Evolutionary conservation across 2,888 invertebrate genomes (phyloP).

Genomic region (Orthosia incerta): DNA sequence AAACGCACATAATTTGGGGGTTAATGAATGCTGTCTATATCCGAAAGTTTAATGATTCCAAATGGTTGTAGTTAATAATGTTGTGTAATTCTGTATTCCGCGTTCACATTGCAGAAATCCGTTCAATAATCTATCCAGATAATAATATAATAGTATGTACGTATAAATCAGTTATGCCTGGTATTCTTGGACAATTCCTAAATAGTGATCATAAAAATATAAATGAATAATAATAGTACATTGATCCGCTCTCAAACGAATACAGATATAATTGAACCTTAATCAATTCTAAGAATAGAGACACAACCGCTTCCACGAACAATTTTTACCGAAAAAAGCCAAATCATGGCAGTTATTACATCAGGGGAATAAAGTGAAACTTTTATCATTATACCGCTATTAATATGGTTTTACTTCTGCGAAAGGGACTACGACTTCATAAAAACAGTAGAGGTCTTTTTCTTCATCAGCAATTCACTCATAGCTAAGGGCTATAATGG

Average conservation of each 20-base stretch:
- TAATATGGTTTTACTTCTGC: neutral
- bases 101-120: conserved; percentile 21
- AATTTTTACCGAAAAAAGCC: conserved; percentile 26
- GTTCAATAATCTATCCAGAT: conserved; percentile 7
- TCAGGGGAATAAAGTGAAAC: neutral
- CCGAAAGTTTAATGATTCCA: conserved; percentile 48
- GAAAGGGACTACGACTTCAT: neutral
- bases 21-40: conserved; percentile 60
- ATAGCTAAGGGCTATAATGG: neutral
- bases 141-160: neutral
- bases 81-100: conserved; percentile 38
- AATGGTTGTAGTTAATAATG: conserved; percentile 41
- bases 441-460: neutral
- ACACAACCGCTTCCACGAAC: conserved; percentile 12
- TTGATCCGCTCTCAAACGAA: neutral
- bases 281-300: conserved; percentile 6
- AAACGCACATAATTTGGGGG: conserved; percentile 58
- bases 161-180: neutral
- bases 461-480: neutral
- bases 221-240: neutral
- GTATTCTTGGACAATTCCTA: neutral
- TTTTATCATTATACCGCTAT: conserved; percentile 8
- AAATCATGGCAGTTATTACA: conserved; percentile 23
- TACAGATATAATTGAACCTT: conserved; percentile 31
- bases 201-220: conserved; percentile 20